Evolutionary conservation across 2,888 invertebrate species (phyloP).

Genomic region (Zeuzera pyrina): DNA sequence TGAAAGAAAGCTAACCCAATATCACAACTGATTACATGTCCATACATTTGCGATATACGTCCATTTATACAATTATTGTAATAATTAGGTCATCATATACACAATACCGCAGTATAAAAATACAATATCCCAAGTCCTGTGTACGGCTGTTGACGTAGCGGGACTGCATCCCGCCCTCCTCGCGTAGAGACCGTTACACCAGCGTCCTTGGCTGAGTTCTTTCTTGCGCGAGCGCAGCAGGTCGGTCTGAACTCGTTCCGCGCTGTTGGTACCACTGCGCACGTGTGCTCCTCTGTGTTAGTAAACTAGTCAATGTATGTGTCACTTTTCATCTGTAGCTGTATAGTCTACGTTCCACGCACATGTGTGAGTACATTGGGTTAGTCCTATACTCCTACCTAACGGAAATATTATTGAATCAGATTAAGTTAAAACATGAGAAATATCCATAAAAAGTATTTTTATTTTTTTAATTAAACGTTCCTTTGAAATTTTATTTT

Average conservation of each 20-base stretch:
- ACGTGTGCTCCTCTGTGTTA: conserved; percentile 43
- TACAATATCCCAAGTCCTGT: too few species aligned
- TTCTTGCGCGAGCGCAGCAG: conserved; percentile 58
- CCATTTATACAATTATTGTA: too few species aligned
- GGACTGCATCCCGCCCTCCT: conserved; percentile 22
- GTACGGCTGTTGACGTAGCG: conserved; percentile 25
- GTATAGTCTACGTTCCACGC: conserved; percentile 10
- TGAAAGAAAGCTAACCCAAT: too few species aligned
- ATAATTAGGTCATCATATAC: too few species aligned
- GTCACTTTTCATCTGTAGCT: too few species aligned
- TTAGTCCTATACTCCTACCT: too few species aligned
- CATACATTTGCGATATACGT: too few species aligned
- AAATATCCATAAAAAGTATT: too few species aligned
- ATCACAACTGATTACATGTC: too few species aligned
- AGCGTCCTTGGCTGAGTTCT: conserved; percentile 73
- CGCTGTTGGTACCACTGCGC: conserved; percentile 44
- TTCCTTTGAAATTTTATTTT: not conserved
- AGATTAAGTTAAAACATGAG: too few species aligned
- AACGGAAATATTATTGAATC: too few species aligned
- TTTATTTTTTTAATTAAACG: not conserved
- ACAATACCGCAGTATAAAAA: too few species aligned
- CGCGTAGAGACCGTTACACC: conserved; percentile 55
- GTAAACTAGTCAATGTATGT: conserved; percentile 16
- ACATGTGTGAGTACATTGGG: conserved; percentile 38
- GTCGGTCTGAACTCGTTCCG: conserved; percentile 63